Evolutionary conservation across 2,797 vertebrate genomes (phyloP), one percentile per base, ranked within the genome.

Genomic region (Neopelma chrysocephalum): DNA sequence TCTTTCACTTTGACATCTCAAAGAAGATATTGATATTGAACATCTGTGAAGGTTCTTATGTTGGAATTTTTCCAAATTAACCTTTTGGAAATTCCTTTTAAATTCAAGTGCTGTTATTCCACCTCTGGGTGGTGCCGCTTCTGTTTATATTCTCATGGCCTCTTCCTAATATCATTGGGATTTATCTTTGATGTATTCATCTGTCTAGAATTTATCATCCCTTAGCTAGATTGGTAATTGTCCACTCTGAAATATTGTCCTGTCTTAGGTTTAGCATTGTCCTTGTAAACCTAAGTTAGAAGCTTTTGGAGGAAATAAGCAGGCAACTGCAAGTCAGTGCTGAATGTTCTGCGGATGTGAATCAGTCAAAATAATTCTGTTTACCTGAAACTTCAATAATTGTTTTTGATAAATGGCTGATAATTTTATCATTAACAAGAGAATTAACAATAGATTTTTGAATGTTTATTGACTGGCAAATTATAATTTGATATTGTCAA

Each of bases 311-410:
- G 23, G n/a, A 87, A 83, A 53, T 32, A 48, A 58, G 11, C 13
- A n/a, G 43, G 50, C 20, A 66, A 19, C 10, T 71, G 32, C 0
- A 1, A 68, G 26, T 56, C 73, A 40, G 5, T 15, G 29, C 80
- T 71, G 76, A 78, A 78, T 4, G 1, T 40, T 60, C 1, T 3
- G 31, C 27, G 27, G 11, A 42, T 0, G 0, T 32, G 18, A 54
- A 23, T 43, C 3, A 51, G 64, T 86, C 36, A 57, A 76, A 81
- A 58, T 29, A 56, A n/a, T 79, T 87, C 50, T 73, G 29, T n/a
- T 83, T 87, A 65, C 32, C 29, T 73, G 34, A 2, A 8, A 22
- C 22, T 90, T 85, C 40, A 3, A 1, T 47, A 70, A 47, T 38
- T 23, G 0, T n/a, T 87, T 91, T 87, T 79, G 50, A 73, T 47